Evolutionary conservation across 2,113 vertebrate genomes (phyloP), one percentile per base, ranked within the genome.

Genomic region (Apodemus sylvaticus): DNA sequence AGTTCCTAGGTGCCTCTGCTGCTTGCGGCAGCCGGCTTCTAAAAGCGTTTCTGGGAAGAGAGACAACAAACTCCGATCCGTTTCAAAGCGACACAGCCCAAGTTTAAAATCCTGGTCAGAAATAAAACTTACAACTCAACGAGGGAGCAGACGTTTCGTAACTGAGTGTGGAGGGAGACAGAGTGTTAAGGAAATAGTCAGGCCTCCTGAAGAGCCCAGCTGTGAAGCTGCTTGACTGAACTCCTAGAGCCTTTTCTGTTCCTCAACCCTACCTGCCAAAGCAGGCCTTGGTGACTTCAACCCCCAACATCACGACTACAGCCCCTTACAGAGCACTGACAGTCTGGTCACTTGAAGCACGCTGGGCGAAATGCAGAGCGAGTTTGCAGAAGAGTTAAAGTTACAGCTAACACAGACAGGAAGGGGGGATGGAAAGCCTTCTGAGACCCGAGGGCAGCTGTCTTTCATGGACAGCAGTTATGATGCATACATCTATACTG

Each of bases 401-500:
- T 82, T 91, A 89, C 64, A 68, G 62, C 55, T 58, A 93, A 93
- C 3, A 78, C 68, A 20, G 86, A 62, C 88, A 82, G 96, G 91
- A 90, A 94, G 88, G 89, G 71, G 92, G 95, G 97, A 96, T 11
- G 86, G 76, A 93, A 95, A 96, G 68, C 96, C 96, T 96, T 90
- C 39, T 91, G 77, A 45, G 77, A 94, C 97, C 93, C 22, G 9
- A 96, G 86, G 93, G 85, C 73, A 95, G 68, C 77, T 83, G 45
- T 93, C 97, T 97, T 95, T 94, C 10, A 76, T 73, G 96, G 95
- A 73, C 22, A 89, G 90, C 95, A 95, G 95, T 93, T 64, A 14
- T 96, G 86, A 96, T 83, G 94, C 95, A 93, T 77, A 96, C 79
- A 86, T 97, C 97, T 98, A 98, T 98, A 94, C 0, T 99, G 98